A percentile compares a stretch with the other conserved stretches of the same genome.
Evolutionary conservation across 2,113 vertebrate genomes (phyloP).

Genomic region (Monopterus albus): DNA sequence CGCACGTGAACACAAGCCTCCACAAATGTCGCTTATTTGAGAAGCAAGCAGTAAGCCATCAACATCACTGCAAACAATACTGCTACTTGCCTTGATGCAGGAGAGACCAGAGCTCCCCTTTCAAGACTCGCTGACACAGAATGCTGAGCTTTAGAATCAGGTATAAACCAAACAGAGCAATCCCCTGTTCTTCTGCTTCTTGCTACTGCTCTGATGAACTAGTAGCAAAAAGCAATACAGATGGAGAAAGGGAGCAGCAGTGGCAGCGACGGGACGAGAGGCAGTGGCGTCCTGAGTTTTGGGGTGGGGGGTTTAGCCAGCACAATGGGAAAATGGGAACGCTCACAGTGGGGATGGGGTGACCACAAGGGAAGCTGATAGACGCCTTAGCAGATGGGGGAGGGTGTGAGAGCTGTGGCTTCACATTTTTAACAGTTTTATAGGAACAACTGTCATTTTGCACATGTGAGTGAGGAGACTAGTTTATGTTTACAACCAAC

Average conservation of each 20-base stretch:
- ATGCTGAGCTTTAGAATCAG: conserved; percentile 44
- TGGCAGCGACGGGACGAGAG: conserved; percentile 53
- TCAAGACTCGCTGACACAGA: conserved; percentile 40
- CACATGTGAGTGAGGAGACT: background rate
- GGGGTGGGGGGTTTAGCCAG: conserved; percentile 25
- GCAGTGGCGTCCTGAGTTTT: conserved; percentile 58
- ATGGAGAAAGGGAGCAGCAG: conserved; percentile 61
- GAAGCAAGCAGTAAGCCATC: conserved; percentile 23
- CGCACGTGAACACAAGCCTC: conserved; percentile 40
- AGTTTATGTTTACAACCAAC: background rate
- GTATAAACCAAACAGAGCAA: conserved; percentile 39
- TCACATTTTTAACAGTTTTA: conserved; percentile 32
- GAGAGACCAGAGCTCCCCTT: conserved; percentile 35
- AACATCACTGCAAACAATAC: conserved; percentile 28
- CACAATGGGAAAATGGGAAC: conserved; percentile 79
- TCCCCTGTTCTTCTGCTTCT: conserved; percentile 18
- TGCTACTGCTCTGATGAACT: conserved; percentile 38
- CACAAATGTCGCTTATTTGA: conserved; percentile 33
- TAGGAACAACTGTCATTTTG: conserved; percentile 31
- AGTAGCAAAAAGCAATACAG: conserved; percentile 61
- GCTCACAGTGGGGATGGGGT: conserved; percentile 73
- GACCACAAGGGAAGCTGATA: conserved; percentile 85
- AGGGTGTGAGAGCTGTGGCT: conserved; percentile 23
- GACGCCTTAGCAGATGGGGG: conserved; percentile 77
- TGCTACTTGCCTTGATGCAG: conserved; percentile 68